Evolutionary conservation across 2,113 vertebrate genomes (phyloP).

Genomic region (Apodemus sylvaticus): DNA sequence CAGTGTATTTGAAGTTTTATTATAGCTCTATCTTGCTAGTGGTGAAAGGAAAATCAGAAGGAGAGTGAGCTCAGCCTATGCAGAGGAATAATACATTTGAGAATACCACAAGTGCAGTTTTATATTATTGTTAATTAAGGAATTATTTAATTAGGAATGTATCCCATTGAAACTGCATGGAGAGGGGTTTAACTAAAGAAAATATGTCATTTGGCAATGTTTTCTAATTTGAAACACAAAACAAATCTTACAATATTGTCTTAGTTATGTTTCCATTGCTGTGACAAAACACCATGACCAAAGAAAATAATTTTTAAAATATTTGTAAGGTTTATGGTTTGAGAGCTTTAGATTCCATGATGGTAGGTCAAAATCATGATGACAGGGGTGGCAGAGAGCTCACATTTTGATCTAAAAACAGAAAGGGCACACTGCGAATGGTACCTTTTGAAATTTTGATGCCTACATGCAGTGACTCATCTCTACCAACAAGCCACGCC

Average conservation of each 20-base stretch:
- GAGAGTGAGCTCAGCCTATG: background rate
- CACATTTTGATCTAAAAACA: background rate
- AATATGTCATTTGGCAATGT: background rate
- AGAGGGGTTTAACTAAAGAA: constrained; percentile 15
- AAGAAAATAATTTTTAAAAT: background rate
- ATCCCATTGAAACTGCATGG: background rate
- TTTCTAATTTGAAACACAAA: constrained; percentile 43
- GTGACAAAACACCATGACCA: background rate
- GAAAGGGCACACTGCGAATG: background rate
- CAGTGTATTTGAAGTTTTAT: background rate
- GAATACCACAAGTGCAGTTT: background rate
- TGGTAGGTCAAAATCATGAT: background rate
- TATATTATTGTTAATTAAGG: constrained; percentile 1
- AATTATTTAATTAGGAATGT: background rate
- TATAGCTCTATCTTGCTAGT: background rate
- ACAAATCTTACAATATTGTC: background rate
- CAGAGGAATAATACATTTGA: background rate
- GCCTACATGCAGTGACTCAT: background rate
- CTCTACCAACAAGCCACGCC: background rate
- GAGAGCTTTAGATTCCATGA: background rate
- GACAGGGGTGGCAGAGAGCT: background rate
- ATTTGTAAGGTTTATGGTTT: background rate
- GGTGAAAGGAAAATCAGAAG: background rate
- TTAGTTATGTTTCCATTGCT: background rate
- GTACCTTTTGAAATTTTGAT: background rate